Conservation (phyloP, 2,113 vertebrate species). For the Triplophysa dalaica region DNA sequence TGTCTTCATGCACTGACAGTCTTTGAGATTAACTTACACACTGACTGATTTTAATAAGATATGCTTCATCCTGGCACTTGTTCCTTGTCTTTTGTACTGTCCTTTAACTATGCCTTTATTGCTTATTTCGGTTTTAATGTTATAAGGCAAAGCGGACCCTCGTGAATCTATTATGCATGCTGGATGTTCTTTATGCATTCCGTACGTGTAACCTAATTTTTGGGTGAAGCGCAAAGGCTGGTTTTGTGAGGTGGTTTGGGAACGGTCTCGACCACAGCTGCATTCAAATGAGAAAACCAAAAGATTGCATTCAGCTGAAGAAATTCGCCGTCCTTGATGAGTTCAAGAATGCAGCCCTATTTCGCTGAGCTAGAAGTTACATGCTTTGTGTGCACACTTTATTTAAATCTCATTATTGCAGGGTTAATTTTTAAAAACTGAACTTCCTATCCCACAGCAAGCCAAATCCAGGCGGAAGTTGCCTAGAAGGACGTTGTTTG, state of each 20-base stretch:
- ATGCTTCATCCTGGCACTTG: slow-evolving; percentile 15
- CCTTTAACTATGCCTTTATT: slow-evolving; percentile 30
- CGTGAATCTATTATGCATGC: neutral
- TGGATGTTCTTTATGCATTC: slow-evolving; percentile 7
- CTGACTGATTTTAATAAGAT: slow-evolving; percentile 37
- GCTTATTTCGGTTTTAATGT: slow-evolving; percentile 13
- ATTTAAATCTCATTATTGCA: slow-evolving; percentile 23
- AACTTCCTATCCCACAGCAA: neutral
- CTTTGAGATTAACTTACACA: slow-evolving; percentile 34
- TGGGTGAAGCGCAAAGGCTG: neutral
- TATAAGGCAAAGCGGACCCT: slow-evolving; percentile 4
- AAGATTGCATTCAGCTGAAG: slow-evolving; percentile 25
- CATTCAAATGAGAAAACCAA: slow-evolving; percentile 24
- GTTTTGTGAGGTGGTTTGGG: neutral
- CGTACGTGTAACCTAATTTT: slow-evolving; percentile 9
- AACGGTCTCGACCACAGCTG: slow-evolving; percentile 8
- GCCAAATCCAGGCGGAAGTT: neutral
- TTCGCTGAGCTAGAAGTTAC: slow-evolving; percentile 19
- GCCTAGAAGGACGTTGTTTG: neutral
- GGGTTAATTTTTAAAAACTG: slow-evolving; percentile 4
- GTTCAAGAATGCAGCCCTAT: neutral
- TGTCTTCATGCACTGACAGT: slow-evolving; percentile 2
- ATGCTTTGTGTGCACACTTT: neutral
- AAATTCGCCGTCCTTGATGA: slow-evolving; percentile 7
- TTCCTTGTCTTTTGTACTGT: neutral